Evolutionary conservation across 2,888 invertebrate genomes (phyloP).

Genomic region (Hydropsyche betteni): DNA sequence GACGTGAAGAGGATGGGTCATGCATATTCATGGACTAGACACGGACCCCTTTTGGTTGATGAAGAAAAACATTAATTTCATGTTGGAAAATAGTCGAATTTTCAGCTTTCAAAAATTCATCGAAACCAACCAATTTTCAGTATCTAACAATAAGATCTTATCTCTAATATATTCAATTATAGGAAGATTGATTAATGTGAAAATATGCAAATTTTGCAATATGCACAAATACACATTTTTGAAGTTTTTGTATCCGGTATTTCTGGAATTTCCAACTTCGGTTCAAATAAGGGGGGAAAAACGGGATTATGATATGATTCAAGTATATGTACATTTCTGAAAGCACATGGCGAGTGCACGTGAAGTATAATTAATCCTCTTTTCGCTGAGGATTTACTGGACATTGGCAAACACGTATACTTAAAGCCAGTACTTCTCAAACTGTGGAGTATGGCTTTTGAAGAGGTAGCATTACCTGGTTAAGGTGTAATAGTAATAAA

Average conservation of each 20-base stretch:
- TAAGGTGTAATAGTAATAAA: too few relatives aligned
- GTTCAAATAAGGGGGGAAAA: neutral
- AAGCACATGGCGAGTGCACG: neutral
- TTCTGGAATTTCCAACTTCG: neutral
- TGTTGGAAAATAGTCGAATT: too few relatives aligned
- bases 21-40: slow-evolving; percentile 42
- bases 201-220: too few relatives aligned
- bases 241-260: neutral
- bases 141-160: too few relatives aligned
- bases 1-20: slow-evolving; percentile 38
- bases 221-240: neutral
- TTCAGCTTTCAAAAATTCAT: too few relatives aligned
- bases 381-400: slow-evolving; percentile 11
- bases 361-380: slow-evolving; percentile 32
- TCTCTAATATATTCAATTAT: too few relatives aligned
- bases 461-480: too few relatives aligned
- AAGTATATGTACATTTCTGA: neutral
- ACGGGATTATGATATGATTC: neutral
- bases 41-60: neutral
- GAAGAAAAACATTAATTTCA: too few relatives aligned
- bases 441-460: too few relatives aligned
- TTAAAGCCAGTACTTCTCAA: neutral
- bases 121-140: too few relatives aligned
- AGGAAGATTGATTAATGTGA: too few relatives aligned
- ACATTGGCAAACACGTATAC: neutral